phyloP scores from a whole-genome alignment of 2,888 invertebrate genomes.

The Pristionchus maxplancki region DNA sequence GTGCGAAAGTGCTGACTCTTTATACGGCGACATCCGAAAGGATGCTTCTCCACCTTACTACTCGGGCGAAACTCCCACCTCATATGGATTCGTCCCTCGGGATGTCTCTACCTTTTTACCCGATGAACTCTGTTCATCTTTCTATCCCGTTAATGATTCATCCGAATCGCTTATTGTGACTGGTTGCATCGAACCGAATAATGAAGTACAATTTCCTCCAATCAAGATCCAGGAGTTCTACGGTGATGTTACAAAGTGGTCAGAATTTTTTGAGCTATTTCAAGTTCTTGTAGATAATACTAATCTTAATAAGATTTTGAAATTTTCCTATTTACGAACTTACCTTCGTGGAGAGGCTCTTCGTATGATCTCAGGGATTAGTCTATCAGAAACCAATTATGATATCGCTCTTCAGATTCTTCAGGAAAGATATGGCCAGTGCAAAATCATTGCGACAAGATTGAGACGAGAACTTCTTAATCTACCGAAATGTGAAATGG shows the following conservation, averaged over 20 bases:
- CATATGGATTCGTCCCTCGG: background rate
- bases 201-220: background rate
- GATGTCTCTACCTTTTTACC: background rate
- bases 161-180: background rate
- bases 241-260: background rate
- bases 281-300: background rate
- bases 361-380: background rate
- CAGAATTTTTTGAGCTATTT: background rate
- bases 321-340: background rate
- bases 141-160: background rate
- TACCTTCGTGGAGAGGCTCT: constrained; percentile 3
- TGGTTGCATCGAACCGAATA: background rate
- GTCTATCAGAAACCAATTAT: background rate
- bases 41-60: background rate
- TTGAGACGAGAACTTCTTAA: background rate
- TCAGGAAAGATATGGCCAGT: background rate
- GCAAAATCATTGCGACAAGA: background rate
- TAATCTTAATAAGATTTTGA: background rate
- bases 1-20: background rate
- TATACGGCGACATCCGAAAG: background rate
- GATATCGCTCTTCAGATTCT: background rate
- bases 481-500: background rate
- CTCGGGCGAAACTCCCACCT: background rate
- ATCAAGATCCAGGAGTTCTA: background rate
- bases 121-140: background rate